Conservation (phyloP, 2,797 vertebrate genomes). For the Tauraco hartlaubi region DNA sequence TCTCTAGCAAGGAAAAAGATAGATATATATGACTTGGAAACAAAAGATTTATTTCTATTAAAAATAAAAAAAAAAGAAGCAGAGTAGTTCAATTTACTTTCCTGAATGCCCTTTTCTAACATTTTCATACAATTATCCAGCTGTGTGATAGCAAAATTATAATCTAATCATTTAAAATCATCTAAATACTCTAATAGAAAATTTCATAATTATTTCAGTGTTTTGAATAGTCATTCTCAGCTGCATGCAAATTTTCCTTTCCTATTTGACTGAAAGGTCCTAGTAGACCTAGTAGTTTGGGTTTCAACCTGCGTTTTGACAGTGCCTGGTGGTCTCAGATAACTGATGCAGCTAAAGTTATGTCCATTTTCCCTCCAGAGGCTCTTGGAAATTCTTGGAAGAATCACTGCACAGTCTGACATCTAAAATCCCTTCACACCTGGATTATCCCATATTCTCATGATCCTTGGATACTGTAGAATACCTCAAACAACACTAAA, state of each 20-base stretch:
- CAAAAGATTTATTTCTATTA: slow-evolving; percentile 10
- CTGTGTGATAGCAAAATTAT: not conserved
- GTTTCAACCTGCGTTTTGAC: not conserved
- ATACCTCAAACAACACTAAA: no score
- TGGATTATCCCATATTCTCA: no score
- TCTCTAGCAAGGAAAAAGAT: not conserved
- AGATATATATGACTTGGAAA: slow-evolving; percentile 18
- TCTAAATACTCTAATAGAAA: not conserved
- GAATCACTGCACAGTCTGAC: not conserved
- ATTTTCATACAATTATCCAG: not conserved
- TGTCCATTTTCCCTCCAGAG: not conserved
- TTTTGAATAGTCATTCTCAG: not conserved
- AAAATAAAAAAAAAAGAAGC: not conserved
- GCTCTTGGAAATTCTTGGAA: not conserved
- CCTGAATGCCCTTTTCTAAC: not conserved
- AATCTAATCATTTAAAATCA: not conserved
- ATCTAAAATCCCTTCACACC: not conserved
- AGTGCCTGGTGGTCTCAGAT: not conserved
- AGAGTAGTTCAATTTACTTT: not conserved
- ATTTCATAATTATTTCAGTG: not conserved
- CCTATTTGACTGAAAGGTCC: not conserved
- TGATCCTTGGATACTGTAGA: no score
- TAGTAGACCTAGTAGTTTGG: not conserved
- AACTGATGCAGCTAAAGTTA: not conserved
- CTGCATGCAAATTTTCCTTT: not conserved